Base-by-base conservation (phyloP, 2,888 invertebrate genomes). In the Pinctada fucata region DNA sequence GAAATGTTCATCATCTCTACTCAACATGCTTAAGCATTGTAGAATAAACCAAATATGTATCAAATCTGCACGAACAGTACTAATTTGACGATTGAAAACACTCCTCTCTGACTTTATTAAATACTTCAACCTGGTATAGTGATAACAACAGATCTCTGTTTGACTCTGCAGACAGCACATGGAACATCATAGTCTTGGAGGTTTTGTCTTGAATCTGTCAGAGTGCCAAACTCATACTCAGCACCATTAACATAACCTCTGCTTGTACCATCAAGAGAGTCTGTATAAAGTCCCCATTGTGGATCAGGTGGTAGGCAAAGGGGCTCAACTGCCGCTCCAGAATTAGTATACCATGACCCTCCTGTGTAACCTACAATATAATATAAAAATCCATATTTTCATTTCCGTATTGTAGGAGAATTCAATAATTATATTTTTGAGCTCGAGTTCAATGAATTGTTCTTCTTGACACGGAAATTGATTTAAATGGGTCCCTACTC, bases 81-180 rank as follows among this genome's bases (percentile, higher is more conserved):
- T 31, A 31, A 31, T 31, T 31, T 31, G 31, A 1, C 31, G n/a
- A n/a, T 31, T 31, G 0, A 31, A 31, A 31, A 31, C n/a, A 31
- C 0, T 31, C 31, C 0, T 31, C 31, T 31, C 31, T 31, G 31
- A 31, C 31, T 31, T 1, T 31, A 31, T 31, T 1, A 31, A 31
- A 31, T 31, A 31, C 31, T n/a, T 13, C 47, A 31, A 45, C 74
- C 82, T 2, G 83, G 83, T n/a, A 83, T 73, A 79, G 76, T 83
- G 3, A 74, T 16, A 8, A 65, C 63, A 50, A 63, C 10, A 5
- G 79, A 70, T 16, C 16, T 71, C 2, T 6, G 63, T 10, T n/a
- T n/a, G 6, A 51, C 31, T 13, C 66, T 67, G 52, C 82, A 31
- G 31, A 31, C 31, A 31, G 31, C 31, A 31, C 31, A 31, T 31